These are phyloP conservation scores for Naso thynnoides DNA, from an alignment of 2,797 vertebrate genomes.

Conservation along the genomic window DNA sequence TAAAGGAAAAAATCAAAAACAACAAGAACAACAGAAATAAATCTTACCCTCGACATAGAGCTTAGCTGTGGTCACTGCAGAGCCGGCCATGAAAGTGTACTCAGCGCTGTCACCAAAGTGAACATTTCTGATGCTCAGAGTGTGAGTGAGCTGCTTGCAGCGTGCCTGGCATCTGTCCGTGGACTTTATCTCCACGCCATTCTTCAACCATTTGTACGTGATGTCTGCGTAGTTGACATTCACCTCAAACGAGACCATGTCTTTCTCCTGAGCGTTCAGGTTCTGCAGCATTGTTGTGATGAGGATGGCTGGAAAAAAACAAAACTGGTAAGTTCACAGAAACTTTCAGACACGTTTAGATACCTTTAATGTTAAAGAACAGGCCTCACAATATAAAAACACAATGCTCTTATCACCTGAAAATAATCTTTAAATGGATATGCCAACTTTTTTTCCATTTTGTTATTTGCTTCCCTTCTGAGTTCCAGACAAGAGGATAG, in stretches of 20 bases:
- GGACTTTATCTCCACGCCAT: slow-evolving; percentile 94
- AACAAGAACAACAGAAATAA: too few relatives aligned
- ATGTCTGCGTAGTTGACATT: slow-evolving; percentile 95
- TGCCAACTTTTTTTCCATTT: too few relatives aligned
- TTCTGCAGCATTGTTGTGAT: slow-evolving; percentile 94
- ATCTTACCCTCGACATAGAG: slow-evolving; percentile 94
- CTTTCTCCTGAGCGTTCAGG: slow-evolving; percentile 96
- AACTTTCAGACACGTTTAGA: not conserved
- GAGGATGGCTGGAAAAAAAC: slow-evolving; percentile 86
- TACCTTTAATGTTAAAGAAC: not conserved
- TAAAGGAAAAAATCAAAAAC: not conserved
- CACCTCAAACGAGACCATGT: slow-evolving; percentile 96
- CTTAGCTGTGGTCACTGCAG: slow-evolving; percentile 90
- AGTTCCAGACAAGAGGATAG: too few relatives aligned
- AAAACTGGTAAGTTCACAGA: not conserved
- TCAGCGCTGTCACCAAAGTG: slow-evolving; percentile 97
- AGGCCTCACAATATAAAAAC: not conserved
- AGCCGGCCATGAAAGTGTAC: slow-evolving; percentile 94
- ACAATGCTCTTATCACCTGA: not conserved
- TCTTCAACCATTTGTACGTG: slow-evolving; percentile 97
- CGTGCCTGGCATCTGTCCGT: slow-evolving; percentile 94
- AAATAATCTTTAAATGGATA: too few relatives aligned
- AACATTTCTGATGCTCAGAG: slow-evolving; percentile 94
- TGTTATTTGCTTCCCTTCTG: too few relatives aligned
- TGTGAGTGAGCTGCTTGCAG: slow-evolving; percentile 92